A percentile compares a stretch with the other conserved stretches of the same genome.
phyloP scores from a whole-genome alignment of 2,113 vertebrate species.

The Pseudonaja textilis region DNA sequence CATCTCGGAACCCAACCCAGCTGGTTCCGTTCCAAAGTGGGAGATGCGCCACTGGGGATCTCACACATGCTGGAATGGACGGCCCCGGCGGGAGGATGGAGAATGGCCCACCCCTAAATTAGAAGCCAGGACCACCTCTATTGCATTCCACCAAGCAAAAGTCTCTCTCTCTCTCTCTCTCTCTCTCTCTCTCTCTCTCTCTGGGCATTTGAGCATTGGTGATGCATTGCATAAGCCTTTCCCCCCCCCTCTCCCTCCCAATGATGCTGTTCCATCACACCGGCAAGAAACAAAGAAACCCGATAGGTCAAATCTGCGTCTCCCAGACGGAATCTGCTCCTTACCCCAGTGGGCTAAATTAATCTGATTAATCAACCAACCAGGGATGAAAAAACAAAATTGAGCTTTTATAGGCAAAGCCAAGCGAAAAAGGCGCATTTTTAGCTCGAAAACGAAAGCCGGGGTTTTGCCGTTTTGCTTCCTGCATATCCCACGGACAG shows the following conservation, averaged over 20 bases:
- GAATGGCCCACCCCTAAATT: background rate
- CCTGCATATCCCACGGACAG: no score
- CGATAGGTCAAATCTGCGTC: background rate
- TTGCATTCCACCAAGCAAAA: constrained; percentile 40
- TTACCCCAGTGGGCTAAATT: no score
- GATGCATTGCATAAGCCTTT: background rate
- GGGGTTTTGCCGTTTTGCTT: no score
- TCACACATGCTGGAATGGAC: background rate
- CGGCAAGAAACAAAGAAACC: background rate
- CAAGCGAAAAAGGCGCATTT: background rate
- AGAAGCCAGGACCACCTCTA: constrained; percentile 42
- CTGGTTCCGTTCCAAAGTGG: background rate
- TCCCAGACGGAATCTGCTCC: background rate
- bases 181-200: background rate
- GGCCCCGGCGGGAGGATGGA: background rate
- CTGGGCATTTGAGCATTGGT: background rate
- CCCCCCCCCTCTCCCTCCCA: background rate
- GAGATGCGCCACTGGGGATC: background rate
- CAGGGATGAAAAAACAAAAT: no score
- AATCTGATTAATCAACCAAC: no score
- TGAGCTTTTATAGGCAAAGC: background rate
- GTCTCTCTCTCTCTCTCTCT: background rate
- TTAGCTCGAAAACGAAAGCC: background rate
- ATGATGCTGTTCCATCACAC: no score
- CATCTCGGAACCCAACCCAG: background rate